Conservation (phyloP, 2,888 invertebrate species). For the Pterobdella sp. region DNA sequence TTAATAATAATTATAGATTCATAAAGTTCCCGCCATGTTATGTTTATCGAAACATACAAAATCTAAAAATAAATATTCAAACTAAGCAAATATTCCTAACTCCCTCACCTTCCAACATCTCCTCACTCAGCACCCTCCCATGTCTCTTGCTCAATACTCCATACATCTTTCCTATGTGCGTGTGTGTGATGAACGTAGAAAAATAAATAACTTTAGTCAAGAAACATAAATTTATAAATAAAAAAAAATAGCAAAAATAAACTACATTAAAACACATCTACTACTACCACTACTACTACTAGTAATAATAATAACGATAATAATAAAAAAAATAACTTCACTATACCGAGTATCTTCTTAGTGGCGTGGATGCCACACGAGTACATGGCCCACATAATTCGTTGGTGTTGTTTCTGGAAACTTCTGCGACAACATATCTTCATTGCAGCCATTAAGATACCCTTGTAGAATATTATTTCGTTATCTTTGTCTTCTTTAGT, state of each 20-base stretch:
- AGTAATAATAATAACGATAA: not conserved
- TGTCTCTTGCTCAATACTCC: conserved; percentile 77
- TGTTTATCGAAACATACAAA: no score
- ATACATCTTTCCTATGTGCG: conserved; percentile 56
- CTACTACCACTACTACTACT: no score
- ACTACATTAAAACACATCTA: no score
- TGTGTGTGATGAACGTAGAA: not conserved
- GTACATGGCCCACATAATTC: conserved; percentile 92
- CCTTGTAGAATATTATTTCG: conserved; percentile 50
- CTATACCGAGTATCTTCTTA: conserved; percentile 76
- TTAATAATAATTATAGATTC: no score
- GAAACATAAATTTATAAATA: no score
- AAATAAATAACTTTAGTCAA: no score
- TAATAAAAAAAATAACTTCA: not conserved
- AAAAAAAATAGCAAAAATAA: no score
- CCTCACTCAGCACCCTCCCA: conserved; percentile 79
- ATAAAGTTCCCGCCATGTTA: no score
- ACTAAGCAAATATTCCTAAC: no score
- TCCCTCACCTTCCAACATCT: conserved; percentile 85
- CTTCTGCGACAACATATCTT: conserved; percentile 80
- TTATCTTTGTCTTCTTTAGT: conserved; percentile 2
- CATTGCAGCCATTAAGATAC: conserved; percentile 81
- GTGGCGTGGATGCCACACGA: conserved; percentile 72
- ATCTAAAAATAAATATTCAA: no score
- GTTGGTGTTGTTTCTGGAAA: conserved; percentile 77